Evolutionary conservation across 2,888 invertebrate species (phyloP).

Genomic region (Ectemnius cavifrons): DNA sequence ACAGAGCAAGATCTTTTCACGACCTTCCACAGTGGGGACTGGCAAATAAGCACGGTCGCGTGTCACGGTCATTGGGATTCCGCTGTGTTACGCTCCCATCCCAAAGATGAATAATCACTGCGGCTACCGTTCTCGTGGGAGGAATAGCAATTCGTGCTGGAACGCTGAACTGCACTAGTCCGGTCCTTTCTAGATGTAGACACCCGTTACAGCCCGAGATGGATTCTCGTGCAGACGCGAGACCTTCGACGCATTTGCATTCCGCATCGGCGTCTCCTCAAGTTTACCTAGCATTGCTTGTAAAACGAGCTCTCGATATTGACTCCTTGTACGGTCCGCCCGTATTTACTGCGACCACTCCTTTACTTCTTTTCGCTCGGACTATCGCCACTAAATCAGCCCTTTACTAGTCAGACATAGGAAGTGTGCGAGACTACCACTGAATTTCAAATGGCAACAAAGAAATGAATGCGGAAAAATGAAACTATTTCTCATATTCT

Average conservation of each 20-base stretch:
- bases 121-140: constrained; percentile 41
- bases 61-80: constrained; percentile 45
- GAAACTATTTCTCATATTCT: too few species aligned
- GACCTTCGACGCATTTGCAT: constrained; percentile 44
- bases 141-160: constrained; percentile 50
- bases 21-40: constrained; percentile 8
- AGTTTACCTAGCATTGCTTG: too few species aligned
- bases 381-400: too few species aligned
- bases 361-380: too few species aligned
- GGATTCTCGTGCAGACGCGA: neutral
- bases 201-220: constrained; percentile 25
- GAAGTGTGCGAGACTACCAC: too few species aligned
- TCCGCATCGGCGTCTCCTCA: constrained; percentile 18
- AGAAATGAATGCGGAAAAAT: too few species aligned
- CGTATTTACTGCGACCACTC: too few species aligned
- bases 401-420: too few species aligned
- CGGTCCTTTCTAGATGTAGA: constrained; percentile 1
- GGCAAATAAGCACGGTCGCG: constrained; percentile 53
- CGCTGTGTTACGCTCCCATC: constrained; percentile 19
- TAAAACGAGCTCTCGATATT: too few species aligned
- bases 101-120: constrained; percentile 60
- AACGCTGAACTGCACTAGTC: constrained; percentile 10
- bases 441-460: too few species aligned
- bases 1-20: constrained; percentile 12
- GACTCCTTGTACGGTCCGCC: neutral